phyloP scores from a whole-genome alignment of 2,888 invertebrate genomes.

The Synergus japonicus region DNA sequence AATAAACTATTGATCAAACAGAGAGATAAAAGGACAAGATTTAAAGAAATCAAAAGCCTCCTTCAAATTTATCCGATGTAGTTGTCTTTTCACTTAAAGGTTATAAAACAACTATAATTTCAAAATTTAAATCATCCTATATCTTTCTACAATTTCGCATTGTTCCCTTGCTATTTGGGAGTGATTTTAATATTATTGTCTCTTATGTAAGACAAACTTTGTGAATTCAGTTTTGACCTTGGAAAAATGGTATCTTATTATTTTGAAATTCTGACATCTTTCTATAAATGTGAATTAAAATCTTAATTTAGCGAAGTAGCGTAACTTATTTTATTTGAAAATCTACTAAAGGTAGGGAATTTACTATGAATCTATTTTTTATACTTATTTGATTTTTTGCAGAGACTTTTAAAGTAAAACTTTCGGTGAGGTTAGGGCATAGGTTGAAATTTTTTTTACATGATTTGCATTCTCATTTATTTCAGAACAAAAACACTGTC shows the following conservation, averaged over 20 bases:
- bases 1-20: neutral
- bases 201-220: neutral
- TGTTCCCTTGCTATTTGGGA: neutral
- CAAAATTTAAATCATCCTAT: neutral
- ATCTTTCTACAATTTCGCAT: neutral
- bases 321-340: neutral
- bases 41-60: neutral
- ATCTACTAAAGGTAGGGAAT: neutral
- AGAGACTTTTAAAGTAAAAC: neutral
- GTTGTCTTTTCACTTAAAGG: neutral
- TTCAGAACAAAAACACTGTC: neutral
- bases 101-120: neutral
- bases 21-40: neutral
- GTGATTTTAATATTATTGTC: neutral
- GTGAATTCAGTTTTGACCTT: neutral
- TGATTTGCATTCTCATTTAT: neutral
- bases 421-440: neutral
- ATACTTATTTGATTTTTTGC: neutral
- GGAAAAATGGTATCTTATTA: neutral
- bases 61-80: neutral
- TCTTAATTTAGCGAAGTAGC: neutral
- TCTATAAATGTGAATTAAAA: constrained; percentile 1
- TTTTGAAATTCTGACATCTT: constrained; percentile 18
- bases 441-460: neutral
- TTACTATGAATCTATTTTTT: neutral